These are phyloP conservation scores for Lysiphlebus fabarum DNA, from an alignment of 1,140 invertebrate genomes.

Conservation along the genomic window DNA sequence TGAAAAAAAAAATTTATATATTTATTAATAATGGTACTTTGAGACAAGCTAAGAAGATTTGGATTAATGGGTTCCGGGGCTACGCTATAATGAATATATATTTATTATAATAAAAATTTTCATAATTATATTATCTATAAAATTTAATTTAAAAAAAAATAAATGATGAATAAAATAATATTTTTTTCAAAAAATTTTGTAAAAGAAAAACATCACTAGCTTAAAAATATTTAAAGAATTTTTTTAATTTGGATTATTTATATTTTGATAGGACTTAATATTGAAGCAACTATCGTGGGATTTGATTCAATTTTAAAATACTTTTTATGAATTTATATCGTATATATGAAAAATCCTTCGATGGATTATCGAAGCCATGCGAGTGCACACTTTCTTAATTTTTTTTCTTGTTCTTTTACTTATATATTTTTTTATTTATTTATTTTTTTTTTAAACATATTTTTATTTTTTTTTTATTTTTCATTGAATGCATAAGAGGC, in stretches of 20 bases:
- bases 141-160: too few species aligned
- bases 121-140: too few species aligned
- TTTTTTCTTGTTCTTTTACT: neutral
- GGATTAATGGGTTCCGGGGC: neutral
- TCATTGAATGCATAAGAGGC: neutral
- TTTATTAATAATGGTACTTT: too few species aligned
- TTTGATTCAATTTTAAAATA: neutral
- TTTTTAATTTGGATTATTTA: neutral
- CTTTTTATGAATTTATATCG: neutral
- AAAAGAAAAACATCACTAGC: too few species aligned
- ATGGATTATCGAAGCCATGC: neutral
- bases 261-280: constrained; percentile 15
- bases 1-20: too few species aligned
- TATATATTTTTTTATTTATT: neutral
- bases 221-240: too few species aligned
- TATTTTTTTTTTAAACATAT: too few species aligned
- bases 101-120: too few species aligned
- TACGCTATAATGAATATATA: too few species aligned
- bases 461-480: too few species aligned
- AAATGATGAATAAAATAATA: too few species aligned
- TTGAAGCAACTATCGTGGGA: neutral
- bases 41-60: neutral
- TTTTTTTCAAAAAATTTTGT: too few species aligned
- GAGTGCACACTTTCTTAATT: constrained; percentile 11
- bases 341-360: neutral